phyloP scores from a whole-genome alignment of 2,113 vertebrate genomes.

The Ictalurus furcatus region DNA sequence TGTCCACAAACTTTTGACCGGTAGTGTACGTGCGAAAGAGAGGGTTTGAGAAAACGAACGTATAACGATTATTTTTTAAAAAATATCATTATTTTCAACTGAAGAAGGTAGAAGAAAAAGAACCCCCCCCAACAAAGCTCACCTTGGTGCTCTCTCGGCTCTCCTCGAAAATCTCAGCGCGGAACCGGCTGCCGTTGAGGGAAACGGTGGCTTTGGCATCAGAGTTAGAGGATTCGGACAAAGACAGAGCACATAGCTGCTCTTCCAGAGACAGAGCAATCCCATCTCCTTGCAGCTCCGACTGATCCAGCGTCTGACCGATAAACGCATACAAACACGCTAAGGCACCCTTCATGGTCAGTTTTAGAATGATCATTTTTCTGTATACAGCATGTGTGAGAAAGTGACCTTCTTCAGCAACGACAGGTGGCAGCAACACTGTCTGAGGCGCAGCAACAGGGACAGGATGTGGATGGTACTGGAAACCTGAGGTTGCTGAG shows the following conservation, averaged over 20 bases:
- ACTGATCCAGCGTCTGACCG: slow-evolving; percentile 79
- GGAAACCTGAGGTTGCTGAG: slow-evolving; percentile 66
- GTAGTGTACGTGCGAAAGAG: not conserved
- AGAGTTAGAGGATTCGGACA: slow-evolving; percentile 72
- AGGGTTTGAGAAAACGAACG: not conserved
- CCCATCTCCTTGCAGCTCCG: slow-evolving; percentile 82
- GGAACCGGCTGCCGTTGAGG: slow-evolving; percentile 83
- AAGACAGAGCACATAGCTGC: slow-evolving; percentile 84
- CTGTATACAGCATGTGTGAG: not conserved
- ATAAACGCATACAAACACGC: not conserved
- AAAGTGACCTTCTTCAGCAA: slow-evolving; percentile 83
- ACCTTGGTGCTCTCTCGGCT: slow-evolving; percentile 87
- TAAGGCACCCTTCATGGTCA: no score
- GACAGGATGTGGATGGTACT: slow-evolving; percentile 88
- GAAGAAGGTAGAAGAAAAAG: not conserved
- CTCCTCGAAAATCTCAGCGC: slow-evolving; percentile 79
- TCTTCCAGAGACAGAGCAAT: slow-evolving; percentile 87
- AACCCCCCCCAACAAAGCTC: not conserved
- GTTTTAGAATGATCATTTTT: no score
- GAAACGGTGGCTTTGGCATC: slow-evolving; percentile 75
- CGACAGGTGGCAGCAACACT: slow-evolving; percentile 94
- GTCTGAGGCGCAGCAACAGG: slow-evolving; percentile 87
- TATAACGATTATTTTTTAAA: not conserved
- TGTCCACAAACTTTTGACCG: no score
- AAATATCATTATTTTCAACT: not conserved